A percentile compares a stretch with the other conserved stretches of the same genome.
These are phyloP conservation scores for Pteropus alecto DNA, from an alignment of 2,113 vertebrate genomes.

Conservation along the genomic window DNA sequence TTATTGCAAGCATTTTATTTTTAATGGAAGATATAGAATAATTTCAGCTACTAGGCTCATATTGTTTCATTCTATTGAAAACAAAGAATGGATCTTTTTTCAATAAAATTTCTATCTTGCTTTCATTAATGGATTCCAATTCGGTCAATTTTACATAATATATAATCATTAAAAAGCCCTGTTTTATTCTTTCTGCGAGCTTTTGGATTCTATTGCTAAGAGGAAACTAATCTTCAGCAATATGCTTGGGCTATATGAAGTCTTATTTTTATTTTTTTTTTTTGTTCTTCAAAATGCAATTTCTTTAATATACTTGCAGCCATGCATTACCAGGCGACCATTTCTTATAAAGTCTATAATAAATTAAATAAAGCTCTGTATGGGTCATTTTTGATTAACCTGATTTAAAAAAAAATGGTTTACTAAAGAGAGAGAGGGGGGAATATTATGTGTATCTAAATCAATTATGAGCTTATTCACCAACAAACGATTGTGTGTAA, in stretches of 20 bases:
- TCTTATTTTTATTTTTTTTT: conserved; percentile 62
- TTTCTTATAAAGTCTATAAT: conserved; percentile 77
- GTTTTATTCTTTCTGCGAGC: conserved; percentile 39
- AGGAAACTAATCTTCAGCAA: conserved; percentile 71
- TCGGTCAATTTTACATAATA: not conserved
- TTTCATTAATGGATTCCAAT: conserved; percentile 65
- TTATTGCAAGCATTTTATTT: not conserved
- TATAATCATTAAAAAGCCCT: conserved; percentile 64
- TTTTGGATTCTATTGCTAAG: conserved; percentile 74
- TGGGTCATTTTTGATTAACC: conserved; percentile 80
- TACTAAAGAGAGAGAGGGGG: conserved; percentile 81
- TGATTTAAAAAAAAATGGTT: conserved; percentile 81
- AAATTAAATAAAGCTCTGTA: conserved; percentile 82
- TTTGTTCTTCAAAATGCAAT: conserved; percentile 74
- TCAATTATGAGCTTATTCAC: conserved; percentile 88
- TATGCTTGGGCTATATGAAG: conserved; percentile 66
- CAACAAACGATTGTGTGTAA: conserved; percentile 80
- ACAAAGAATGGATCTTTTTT: conserved; percentile 59
- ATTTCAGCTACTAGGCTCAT: not conserved
- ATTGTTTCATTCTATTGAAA: conserved; percentile 53
- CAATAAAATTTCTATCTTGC: conserved; percentile 60
- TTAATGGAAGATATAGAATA: not conserved
- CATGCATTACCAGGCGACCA: conserved; percentile 74
- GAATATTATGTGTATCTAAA: conserved; percentile 82
- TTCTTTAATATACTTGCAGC: conserved; percentile 77